These are phyloP conservation scores for Bombus superbus DNA, from an alignment of 1,140 invertebrate genomes.

Conservation along the genomic window DNA sequence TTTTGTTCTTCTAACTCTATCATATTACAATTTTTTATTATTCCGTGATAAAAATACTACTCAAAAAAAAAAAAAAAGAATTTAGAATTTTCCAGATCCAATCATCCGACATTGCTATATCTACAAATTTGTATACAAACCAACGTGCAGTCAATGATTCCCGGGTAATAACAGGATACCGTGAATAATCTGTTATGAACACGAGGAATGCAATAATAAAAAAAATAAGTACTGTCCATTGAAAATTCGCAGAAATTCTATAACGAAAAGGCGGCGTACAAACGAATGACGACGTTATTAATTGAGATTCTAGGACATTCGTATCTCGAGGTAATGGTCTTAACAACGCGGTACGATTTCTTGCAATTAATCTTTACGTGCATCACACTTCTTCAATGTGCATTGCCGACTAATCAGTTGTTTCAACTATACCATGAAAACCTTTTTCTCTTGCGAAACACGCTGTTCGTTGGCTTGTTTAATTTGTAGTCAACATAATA, in stretches of 20 bases:
- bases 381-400: not conserved
- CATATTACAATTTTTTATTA: not conserved
- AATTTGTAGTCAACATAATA: not conserved
- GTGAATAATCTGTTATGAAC: constrained; percentile 38
- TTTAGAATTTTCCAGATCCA: not conserved
- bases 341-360: not conserved
- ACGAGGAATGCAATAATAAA: constrained; percentile 9
- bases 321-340: not conserved
- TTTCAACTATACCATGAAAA: not conserved
- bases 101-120: not conserved
- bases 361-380: constrained; percentile 2
- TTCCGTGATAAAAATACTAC: not conserved
- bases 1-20: not conserved
- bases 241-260: not conserved
- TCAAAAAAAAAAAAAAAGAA: not conserved
- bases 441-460: not conserved
- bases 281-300: not conserved
- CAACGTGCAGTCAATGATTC: not conserved
- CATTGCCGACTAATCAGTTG: not conserved
- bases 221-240: not conserved
- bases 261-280: not conserved
- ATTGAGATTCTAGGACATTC: constrained; percentile 39
- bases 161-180: constrained; percentile 55
- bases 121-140: not conserved
- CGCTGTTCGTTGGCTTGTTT: not conserved